Conservation (phyloP, 2,888 invertebrate species). For the Dendrolimus houi region DNA sequence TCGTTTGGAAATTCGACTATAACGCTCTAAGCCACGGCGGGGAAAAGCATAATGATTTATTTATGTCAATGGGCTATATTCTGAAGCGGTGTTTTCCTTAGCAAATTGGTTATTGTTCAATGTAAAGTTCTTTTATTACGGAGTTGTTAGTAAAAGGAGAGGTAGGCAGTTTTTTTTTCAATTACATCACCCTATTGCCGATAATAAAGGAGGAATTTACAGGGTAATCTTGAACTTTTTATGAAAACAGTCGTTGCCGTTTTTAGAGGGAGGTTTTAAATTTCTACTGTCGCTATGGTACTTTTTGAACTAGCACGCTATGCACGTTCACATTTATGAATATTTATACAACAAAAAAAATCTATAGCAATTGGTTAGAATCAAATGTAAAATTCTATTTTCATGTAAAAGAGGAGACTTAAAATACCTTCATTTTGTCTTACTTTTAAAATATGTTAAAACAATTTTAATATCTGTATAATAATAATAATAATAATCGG, state of each 20-base stretch:
- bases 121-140: constrained; percentile 70
- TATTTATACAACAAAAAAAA: no score
- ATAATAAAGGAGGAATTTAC: constrained; percentile 54
- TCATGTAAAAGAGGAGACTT: no score
- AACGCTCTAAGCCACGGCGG: constrained; percentile 33
- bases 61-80: constrained; percentile 70
- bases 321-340: no score
- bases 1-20: constrained; percentile 46
- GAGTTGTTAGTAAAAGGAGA: constrained; percentile 67
- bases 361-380: no score
- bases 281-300: not conserved
- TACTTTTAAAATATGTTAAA: no score
- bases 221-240: constrained; percentile 47
- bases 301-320: no score
- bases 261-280: constrained; percentile 9
- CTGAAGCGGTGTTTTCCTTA: constrained; percentile 55
- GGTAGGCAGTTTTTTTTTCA: constrained; percentile 47
- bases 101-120: constrained; percentile 72
- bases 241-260: constrained; percentile 29
- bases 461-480: no score
- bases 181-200: constrained; percentile 39
- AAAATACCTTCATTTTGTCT: no score
- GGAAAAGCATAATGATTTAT: constrained; percentile 68
- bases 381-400: no score
- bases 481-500: no score